Evolutionary conservation across 2,797 vertebrate genomes (phyloP).

Genomic region (Enteromius afrohamiltoni): DNA sequence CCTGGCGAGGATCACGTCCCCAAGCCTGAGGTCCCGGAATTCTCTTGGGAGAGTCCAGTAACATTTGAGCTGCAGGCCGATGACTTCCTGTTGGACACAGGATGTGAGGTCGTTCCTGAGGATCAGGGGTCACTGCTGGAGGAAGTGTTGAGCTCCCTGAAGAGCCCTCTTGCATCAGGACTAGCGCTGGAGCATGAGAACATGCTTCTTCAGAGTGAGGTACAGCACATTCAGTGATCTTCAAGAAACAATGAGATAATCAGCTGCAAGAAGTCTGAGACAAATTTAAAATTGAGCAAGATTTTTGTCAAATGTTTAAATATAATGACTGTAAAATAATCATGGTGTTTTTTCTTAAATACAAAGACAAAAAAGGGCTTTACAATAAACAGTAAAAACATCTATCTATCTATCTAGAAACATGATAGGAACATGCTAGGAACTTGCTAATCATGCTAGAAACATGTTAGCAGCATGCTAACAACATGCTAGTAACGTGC

Average conservation of each 20-base stretch:
- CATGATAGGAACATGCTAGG: no score
- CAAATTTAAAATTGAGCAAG: not conserved
- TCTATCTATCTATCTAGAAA: no score
- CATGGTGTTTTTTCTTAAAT: no score
- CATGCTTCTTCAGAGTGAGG: constrained; percentile 48
- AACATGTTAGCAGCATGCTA: no score
- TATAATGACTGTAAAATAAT: not conserved
- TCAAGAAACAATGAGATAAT: not conserved
- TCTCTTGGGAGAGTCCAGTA: constrained; percentile 56
- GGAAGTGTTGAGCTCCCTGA: constrained; percentile 79
- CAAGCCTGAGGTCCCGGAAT: constrained; percentile 52
- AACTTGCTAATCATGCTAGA: no score
- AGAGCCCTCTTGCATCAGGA: constrained; percentile 68
- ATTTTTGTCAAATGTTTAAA: not conserved
- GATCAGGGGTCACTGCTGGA: constrained; percentile 75
- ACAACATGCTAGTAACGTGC: no score
- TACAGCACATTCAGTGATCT: not conserved
- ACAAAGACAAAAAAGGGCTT: no score
- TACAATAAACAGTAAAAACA: no score
- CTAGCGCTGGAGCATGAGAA: constrained; percentile 61
- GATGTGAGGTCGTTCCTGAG: constrained; percentile 57
- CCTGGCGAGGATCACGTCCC: constrained; percentile 58
- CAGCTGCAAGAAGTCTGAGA: not conserved
- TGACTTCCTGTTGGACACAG: constrained; percentile 60
- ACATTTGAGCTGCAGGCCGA: constrained; percentile 59